phyloP scores from a whole-genome alignment of 2,797 vertebrate species.

The Spatula versicolor region DNA sequence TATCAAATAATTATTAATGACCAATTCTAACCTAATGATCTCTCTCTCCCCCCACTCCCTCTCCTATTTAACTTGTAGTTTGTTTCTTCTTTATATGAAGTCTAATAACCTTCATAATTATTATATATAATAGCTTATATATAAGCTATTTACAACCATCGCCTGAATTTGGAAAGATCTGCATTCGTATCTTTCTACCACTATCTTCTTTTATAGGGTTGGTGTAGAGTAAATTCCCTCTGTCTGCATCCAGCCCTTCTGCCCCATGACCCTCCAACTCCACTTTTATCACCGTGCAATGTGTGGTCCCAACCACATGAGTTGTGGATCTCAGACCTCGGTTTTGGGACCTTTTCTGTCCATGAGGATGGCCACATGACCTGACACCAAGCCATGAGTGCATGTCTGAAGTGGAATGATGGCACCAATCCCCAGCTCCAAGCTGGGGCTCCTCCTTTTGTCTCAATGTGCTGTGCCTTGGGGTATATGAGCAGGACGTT shows the following conservation, averaged over 20 bases:
- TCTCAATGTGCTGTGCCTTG: neutral
- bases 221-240: neutral
- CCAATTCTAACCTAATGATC: neutral
- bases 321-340: neutral
- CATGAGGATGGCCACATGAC: neutral
- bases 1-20: neutral
- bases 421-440: neutral
- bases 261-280: neutral
- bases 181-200: neutral
- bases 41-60: neutral
- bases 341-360: neutral
- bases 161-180: neutral
- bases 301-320: neutral
- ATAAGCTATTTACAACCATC: neutral
- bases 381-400: neutral
- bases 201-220: neutral
- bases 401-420: neutral
- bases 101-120: too few species aligned
- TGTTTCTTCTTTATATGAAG: neutral
- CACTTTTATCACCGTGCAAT: neutral
- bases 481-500: neutral
- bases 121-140: too few species aligned
- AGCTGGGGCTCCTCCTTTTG: neutral
- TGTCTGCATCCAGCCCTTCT: neutral
- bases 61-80: neutral